Conservation (phyloP, 2,797 vertebrate genomes). For the Discoglossus pictus region DNA sequence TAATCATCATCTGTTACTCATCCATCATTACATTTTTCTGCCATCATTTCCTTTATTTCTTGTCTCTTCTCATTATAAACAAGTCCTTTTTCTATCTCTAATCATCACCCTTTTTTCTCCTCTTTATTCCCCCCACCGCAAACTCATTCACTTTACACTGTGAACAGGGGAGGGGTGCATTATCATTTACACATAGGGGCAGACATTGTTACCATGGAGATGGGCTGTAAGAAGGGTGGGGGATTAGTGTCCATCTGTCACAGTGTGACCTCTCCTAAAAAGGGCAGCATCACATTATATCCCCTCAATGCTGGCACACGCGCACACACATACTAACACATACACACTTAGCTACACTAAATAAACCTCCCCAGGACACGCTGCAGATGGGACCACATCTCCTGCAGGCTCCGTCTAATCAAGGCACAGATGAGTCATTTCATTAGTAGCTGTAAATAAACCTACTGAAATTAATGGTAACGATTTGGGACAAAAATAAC, state of each 20-base stretch:
- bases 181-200: slow-evolving; percentile 24
- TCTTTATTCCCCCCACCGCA: slow-evolving; percentile 9
- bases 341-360: slow-evolving; percentile 36
- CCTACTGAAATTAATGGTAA: slow-evolving; percentile 36
- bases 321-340: slow-evolving; percentile 31
- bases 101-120: too few relatives aligned
- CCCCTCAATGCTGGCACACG: slow-evolving; percentile 20
- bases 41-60: not conserved
- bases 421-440: slow-evolving; percentile 46
- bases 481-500: slow-evolving; percentile 4
- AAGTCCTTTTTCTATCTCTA: too few relatives aligned
- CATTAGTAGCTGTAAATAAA: slow-evolving; percentile 47
- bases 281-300: slow-evolving; percentile 40
- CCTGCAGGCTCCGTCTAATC: slow-evolving; percentile 39
- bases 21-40: too few relatives aligned
- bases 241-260: slow-evolving; percentile 51
- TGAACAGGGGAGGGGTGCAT: slow-evolving; percentile 21
- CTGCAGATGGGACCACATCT: slow-evolving; percentile 50
- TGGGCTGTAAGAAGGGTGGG: slow-evolving; percentile 30
- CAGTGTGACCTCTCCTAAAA: slow-evolving; percentile 31
- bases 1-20: not conserved
- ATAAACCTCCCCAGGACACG: slow-evolving; percentile 36
- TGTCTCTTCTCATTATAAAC: too few relatives aligned
- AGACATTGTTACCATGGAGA: slow-evolving; percentile 45
- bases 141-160: slow-evolving; percentile 30